These are phyloP conservation scores for Psittacula derbiana DNA, from an alignment of 2,797 vertebrate species.

Conservation along the genomic window DNA sequence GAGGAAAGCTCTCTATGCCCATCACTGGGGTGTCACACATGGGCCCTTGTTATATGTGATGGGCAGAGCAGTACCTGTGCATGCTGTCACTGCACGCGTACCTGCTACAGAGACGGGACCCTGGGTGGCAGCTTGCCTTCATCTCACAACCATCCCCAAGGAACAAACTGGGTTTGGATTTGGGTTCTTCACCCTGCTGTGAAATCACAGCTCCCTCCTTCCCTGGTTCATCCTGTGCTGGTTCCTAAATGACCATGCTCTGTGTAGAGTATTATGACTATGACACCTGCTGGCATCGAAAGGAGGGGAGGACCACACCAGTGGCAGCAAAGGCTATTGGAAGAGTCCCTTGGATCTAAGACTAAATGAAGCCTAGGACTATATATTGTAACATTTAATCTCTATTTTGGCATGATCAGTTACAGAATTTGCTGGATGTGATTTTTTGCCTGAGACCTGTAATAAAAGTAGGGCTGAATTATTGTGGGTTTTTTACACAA, in stretches of 20 bases:
- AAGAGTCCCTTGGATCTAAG: neutral
- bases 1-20: neutral
- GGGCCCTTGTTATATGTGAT: neutral
- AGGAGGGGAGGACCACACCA: neutral
- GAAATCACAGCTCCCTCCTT: neutral
- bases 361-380: neutral
- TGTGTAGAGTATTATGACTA: neutral
- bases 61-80: neutral
- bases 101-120: neutral
- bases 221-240: neutral
- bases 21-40: accelerated
- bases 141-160: neutral
- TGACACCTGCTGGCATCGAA: neutral
- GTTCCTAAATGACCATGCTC: neutral
- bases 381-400: neutral
- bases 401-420: neutral
- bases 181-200: neutral
- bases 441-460: neutral
- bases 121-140: neutral
- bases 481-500: neutral
- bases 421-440: neutral
- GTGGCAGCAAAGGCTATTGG: neutral
- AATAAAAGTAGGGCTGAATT: neutral
- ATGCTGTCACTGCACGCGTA: accelerated
- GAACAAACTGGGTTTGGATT: neutral